phyloP scores from a whole-genome alignment of 2,888 invertebrate genomes.

The Diplazon laetatorius region DNA sequence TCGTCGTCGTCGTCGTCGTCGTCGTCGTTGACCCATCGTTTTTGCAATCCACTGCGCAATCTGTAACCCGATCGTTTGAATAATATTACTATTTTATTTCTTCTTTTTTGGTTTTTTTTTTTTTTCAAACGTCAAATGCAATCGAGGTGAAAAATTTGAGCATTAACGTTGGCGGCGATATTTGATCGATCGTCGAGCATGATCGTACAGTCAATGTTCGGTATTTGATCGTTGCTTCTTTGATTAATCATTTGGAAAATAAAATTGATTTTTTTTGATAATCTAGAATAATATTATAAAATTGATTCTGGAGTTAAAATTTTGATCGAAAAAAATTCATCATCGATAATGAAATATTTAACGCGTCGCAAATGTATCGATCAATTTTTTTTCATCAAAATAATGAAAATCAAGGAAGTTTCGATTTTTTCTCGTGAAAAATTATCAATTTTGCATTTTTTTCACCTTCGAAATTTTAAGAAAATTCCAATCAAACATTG shows the following conservation, averaged over 20 bases:
- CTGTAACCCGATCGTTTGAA: constrained; percentile 66
- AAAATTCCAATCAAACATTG: too few species aligned
- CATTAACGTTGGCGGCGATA: neutral
- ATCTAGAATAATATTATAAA: too few species aligned
- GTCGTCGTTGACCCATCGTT: constrained; percentile 55
- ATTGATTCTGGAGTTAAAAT: too few species aligned
- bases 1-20: constrained; percentile 47
- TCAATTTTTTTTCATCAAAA: too few species aligned
- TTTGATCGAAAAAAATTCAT: too few species aligned
- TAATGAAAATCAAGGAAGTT: too few species aligned
- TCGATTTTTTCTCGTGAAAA: too few species aligned
- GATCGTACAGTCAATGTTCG: neutral
- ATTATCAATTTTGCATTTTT: too few species aligned
- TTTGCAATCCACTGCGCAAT: constrained; percentile 69
- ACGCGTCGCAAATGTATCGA: too few species aligned
- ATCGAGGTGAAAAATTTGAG: neutral
- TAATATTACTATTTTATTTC: too few species aligned
- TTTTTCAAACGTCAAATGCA: neutral
- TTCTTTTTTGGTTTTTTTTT: neutral
- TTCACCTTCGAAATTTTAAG: too few species aligned
- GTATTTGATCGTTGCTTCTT: neutral
- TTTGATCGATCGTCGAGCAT: neutral
- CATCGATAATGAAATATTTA: too few species aligned
- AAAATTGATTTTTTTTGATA: neutral
- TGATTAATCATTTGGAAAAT: neutral